Evolutionary conservation across 1,140 invertebrate species (phyloP).

Genomic region (Calliphora vicina): DNA sequence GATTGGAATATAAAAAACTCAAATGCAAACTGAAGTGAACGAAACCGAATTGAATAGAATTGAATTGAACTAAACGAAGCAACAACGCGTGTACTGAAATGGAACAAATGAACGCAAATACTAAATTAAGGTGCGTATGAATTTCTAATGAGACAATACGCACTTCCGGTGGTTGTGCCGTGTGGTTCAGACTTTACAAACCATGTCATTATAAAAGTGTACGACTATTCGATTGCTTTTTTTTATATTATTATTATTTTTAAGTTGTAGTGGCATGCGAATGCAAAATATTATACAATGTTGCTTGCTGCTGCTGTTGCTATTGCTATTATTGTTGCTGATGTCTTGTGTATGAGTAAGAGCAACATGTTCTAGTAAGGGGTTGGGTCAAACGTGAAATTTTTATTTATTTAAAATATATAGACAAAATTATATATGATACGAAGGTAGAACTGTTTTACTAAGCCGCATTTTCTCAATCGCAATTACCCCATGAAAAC

Average conservation of each 20-base stretch:
- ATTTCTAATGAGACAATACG: slow-evolving; percentile 33
- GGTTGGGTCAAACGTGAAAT: background rate
- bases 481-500: too few relatives aligned
- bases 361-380: background rate
- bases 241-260: too few relatives aligned
- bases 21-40: background rate
- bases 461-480: too few relatives aligned
- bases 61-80: background rate
- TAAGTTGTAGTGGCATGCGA: background rate
- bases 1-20: background rate
- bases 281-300: background rate
- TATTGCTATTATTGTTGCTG: background rate
- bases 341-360: background rate
- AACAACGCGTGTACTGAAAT: slow-evolving; percentile 3
- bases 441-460: too few relatives aligned
- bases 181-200: background rate
- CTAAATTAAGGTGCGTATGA: slow-evolving; percentile 30
- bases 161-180: slow-evolving; percentile 12
- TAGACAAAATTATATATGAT: too few relatives aligned
- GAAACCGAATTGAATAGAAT: background rate
- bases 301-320: background rate
- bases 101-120: slow-evolving; percentile 23
- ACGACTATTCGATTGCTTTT: background rate
- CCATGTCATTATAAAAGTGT: background rate
- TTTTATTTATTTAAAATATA: too few relatives aligned